Percentiles rank a stretch among this genome's conserved stretches.
Conservation (phyloP, 1,140 invertebrate genomes). For the Thrips palmi region DNA sequence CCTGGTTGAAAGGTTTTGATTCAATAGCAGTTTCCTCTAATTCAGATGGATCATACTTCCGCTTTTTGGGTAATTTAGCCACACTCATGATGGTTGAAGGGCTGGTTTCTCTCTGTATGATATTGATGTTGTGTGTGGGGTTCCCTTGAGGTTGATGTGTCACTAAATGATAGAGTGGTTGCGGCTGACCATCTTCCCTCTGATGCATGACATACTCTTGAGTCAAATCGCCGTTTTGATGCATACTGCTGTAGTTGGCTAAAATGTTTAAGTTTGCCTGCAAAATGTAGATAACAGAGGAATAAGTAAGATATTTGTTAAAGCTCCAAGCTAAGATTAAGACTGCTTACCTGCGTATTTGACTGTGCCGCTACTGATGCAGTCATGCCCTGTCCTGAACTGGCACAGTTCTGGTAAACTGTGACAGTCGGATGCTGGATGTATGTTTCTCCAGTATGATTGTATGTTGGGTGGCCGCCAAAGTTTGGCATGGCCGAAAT, state of each 20-base stretch:
- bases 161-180: neutral
- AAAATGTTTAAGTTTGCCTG: too few relatives aligned
- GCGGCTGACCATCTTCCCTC: conserved; percentile 6
- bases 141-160: conserved; percentile 4
- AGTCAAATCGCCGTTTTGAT: conserved; percentile 13
- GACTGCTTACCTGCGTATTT: too few relatives aligned
- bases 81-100: conserved; percentile 14
- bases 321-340: too few relatives aligned
- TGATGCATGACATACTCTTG: conserved; percentile 12
- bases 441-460: too few relatives aligned
- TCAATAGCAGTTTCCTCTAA: conserved; percentile 41
- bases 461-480: too few relatives aligned
- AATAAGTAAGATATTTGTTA: too few relatives aligned
- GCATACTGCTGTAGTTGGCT: conserved; percentile 5
- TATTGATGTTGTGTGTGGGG: conserved; percentile 13
- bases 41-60: conserved; percentile 70
- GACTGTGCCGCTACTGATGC: too few relatives aligned
- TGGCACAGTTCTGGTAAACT: too few relatives aligned
- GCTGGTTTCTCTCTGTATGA: conserved; percentile 13
- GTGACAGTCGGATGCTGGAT: too few relatives aligned
- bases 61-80: conserved; percentile 66
- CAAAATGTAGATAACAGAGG: too few relatives aligned
- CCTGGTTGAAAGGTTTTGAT: conserved; percentile 15
- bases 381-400: too few relatives aligned
- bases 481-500: too few relatives aligned